Evolutionary conservation across 2,888 invertebrate species (phyloP), one percentile per base, ranked within the genome.

Genomic region (Aleiodes alternator): DNA sequence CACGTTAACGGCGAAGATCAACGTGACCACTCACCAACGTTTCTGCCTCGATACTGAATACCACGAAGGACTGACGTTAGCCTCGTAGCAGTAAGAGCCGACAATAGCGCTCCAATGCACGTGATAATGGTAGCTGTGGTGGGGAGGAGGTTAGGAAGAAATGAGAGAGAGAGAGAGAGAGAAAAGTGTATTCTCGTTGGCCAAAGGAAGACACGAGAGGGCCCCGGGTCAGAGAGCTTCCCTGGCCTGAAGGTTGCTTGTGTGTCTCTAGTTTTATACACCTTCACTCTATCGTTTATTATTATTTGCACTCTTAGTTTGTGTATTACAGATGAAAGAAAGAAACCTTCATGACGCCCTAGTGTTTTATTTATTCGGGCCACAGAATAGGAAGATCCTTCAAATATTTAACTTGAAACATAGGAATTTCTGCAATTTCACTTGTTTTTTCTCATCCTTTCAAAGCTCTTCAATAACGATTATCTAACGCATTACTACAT

Each of bases 101-200:
- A 61, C 71, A 72, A 72, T 72, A 72, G 59, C 59, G 51, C 61
- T 50, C 50, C 14, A 12, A 59, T 72, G 61, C 72, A 72, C 72
- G 72, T 72, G 72, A 34, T 61, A 1, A 11, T 16, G 43, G 43
- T 43, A 43, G 43, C 43, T 43, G 34, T 14, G 51, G 72, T 53
- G 72, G 72, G 61, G 72, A 12, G n/a, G 50, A 50, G 43, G 43
- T 43, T 43, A 43, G 43, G 43, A 6, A 43, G 43, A 43, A 43
- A 9, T 7, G 43, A 43, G 43, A 43, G 64, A 4, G 43, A 43
- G 43, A 43, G 43, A 43, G 64, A 4, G 43, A 43, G 9, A 43
- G 43, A 7, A 16, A 11, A 64, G 23, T 43, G 23, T 64, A 3
- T 23, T 64, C 64, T 64, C 23, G 43, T 16, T 8, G 43, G 9